Conservation (phyloP, 2,797 vertebrate genomes). For the Muscicapa striata region DNA sequence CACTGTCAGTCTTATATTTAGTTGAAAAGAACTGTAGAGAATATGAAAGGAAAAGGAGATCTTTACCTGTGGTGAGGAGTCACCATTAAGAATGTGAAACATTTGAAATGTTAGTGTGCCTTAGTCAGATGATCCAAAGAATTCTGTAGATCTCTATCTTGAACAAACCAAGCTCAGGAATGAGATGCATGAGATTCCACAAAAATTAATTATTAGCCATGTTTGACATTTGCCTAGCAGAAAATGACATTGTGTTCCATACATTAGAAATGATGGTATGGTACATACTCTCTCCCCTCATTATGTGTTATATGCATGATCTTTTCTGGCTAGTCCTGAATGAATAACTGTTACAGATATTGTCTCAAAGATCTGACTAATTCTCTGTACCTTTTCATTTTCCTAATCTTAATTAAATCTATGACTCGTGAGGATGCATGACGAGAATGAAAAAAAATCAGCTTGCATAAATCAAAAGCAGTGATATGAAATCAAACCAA, state of each 20-base stretch:
- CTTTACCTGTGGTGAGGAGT: not conserved
- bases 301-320: not conserved
- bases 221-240: not conserved
- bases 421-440: conserved; percentile 6
- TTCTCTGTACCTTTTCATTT: conserved; percentile 32
- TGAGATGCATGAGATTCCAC: not conserved
- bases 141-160: not conserved
- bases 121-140: not conserved
- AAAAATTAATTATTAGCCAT: not conserved
- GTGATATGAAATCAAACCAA: conserved; percentile 29
- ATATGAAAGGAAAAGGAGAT: not conserved
- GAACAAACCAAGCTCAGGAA: not conserved
- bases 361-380: conserved; percentile 49
- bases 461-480: conserved; percentile 35
- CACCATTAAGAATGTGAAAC: not conserved
- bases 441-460: conserved; percentile 10
- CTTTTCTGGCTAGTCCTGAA: not conserved
- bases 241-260: not conserved
- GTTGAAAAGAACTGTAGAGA: not conserved
- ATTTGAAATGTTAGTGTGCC: not conserved
- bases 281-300: not conserved
- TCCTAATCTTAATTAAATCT: conserved; percentile 78
- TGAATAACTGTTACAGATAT: conserved; percentile 38
- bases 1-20: not conserved
- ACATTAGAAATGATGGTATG: not conserved